A percentile compares a stretch with the other conserved stretches of the same genome.
Conservation (phyloP, 2,797 vertebrate species). For the Tamandua tetradactyla region DNA sequence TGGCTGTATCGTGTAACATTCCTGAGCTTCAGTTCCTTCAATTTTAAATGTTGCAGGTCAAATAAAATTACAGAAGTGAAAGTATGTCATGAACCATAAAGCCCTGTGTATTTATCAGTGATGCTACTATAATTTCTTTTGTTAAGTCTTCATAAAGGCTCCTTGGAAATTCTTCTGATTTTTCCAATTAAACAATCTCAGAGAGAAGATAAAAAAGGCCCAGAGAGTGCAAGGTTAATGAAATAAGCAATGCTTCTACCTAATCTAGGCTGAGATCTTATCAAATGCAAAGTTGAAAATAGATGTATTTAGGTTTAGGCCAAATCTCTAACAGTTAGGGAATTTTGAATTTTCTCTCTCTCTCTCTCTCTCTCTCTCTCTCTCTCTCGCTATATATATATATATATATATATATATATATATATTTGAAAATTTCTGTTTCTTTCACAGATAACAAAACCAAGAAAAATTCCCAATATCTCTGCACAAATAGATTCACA, state of each 20-base stretch:
- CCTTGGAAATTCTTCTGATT: conserved; percentile 28
- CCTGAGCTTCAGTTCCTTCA: not conserved
- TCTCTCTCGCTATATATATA: no score
- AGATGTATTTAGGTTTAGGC: not conserved
- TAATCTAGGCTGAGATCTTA: conserved; percentile 25
- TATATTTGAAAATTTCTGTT: not conserved
- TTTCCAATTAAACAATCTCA: conserved; percentile 51
- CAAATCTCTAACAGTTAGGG: not conserved
- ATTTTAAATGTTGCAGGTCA: not conserved
- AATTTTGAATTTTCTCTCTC: no score
- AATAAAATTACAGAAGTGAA: not conserved
- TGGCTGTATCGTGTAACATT: not conserved
- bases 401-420: no score
- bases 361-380: no score
- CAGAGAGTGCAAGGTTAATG: conserved; percentile 6
- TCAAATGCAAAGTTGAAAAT: not conserved
- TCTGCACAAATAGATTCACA: not conserved
- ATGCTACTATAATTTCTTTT: not conserved
- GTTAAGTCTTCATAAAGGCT: not conserved
- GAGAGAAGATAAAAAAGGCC: conserved; percentile 24
- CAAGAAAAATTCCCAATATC: not conserved
- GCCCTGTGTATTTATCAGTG: not conserved
- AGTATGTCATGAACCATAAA: not conserved
- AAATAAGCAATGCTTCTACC: conserved; percentile 18
- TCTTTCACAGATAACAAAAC: not conserved